phyloP scores from a whole-genome alignment of 1,140 invertebrate species.

The Lasioglossum baleicum region DNA sequence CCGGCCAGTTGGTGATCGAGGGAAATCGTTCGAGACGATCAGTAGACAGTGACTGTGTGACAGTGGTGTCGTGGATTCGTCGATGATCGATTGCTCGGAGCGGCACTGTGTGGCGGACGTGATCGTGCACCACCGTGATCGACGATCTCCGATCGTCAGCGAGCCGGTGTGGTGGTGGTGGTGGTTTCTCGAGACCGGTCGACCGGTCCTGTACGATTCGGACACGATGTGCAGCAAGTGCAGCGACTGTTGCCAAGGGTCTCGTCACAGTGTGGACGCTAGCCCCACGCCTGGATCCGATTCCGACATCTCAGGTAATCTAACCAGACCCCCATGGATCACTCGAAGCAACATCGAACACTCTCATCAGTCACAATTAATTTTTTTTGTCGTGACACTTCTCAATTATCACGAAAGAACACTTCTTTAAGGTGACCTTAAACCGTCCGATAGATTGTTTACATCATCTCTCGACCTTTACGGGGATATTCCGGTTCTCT shows the following conservation, averaged over 20 bases:
- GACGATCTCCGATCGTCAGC: conserved; percentile 2
- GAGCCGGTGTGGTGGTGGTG: not conserved
- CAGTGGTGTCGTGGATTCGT: not conserved
- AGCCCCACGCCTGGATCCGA: conserved; percentile 76
- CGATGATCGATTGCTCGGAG: conserved; percentile 37
- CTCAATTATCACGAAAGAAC: too few relatives aligned
- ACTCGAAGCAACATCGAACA: too few relatives aligned
- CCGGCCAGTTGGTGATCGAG: not conserved
- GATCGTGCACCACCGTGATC: conserved; percentile 3
- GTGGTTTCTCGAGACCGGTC: not conserved
- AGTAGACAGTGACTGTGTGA: not conserved
- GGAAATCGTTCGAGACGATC: not conserved
- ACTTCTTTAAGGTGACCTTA: too few relatives aligned
- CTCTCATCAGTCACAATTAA: too few relatives aligned
- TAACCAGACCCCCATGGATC: too few relatives aligned
- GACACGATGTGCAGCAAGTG: conserved; percentile 78
- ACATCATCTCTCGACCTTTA: too few relatives aligned
- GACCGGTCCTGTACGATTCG: not conserved
- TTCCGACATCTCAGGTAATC: conserved; percentile 75
- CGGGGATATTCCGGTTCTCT: too few relatives aligned
- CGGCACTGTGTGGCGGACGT: conserved; percentile 13
- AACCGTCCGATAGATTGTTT: too few relatives aligned
- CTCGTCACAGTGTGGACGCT: conserved; percentile 74
- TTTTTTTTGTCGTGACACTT: too few relatives aligned
- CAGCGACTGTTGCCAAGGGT: conserved; percentile 78